phyloP scores from a whole-genome alignment of 2,113 vertebrate genomes.

The Perognathus longimembris region DNA sequence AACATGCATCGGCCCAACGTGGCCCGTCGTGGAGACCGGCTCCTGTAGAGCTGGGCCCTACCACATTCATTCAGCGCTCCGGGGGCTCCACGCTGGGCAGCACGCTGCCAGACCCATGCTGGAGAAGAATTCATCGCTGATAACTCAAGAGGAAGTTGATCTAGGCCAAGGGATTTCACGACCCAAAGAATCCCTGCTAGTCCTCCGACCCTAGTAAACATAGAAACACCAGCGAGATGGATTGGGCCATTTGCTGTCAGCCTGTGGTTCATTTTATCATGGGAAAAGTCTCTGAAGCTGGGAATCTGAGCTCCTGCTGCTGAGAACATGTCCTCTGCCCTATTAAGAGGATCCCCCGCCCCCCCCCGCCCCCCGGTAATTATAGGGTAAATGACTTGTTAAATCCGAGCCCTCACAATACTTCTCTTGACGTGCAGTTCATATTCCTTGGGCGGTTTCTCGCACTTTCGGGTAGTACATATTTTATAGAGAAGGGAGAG shows the following conservation, averaged over 20 bases:
- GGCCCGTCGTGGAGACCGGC: no score
- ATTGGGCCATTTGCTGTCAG: not conserved
- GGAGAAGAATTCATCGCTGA: not conserved
- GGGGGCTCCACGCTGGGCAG: not conserved
- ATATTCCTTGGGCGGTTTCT: constrained; percentile 72
- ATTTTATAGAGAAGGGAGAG: constrained; percentile 79
- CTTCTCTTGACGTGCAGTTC: constrained; percentile 57
- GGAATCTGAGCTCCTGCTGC: not conserved
- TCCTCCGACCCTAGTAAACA: not conserved
- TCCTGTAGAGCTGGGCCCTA: no score
- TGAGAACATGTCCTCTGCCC: constrained; percentile 28
- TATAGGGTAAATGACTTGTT: constrained; percentile 77
- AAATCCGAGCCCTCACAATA: constrained; percentile 52
- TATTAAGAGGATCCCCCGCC: constrained; percentile 32
- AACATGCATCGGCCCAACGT: not conserved
- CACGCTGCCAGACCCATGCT: accelerated
- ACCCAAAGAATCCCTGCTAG: not conserved
- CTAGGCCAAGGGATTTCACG: not conserved
- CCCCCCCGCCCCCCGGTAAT: constrained; percentile 20
- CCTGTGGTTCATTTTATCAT: constrained; percentile 16
- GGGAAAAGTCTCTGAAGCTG: constrained; percentile 27
- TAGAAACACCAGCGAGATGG: not conserved
- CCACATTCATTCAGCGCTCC: not conserved
- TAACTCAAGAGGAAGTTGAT: not conserved
- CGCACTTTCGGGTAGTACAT: constrained; percentile 76